A percentile compares a stretch with the other conserved stretches of the same genome.
These are phyloP conservation scores for Metopolophium dirhodum DNA, from an alignment of 1,140 invertebrate genomes.

Conservation along the genomic window DNA sequence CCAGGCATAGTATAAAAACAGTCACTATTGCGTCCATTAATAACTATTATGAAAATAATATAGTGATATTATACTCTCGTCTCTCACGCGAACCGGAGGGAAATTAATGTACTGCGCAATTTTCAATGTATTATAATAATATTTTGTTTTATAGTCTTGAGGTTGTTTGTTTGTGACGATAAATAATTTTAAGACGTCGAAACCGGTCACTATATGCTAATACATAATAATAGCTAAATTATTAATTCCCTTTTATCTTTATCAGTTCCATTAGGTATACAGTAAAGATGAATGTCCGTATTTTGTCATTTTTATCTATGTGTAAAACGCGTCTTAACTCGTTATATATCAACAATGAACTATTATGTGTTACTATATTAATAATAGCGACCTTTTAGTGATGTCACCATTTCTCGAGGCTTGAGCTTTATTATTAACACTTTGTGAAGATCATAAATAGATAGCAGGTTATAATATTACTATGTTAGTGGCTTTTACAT, in stretches of 20 bases:
- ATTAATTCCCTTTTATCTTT: neutral
- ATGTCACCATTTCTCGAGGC: neutral
- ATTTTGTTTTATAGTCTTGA: neutral
- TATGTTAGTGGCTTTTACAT: neutral
- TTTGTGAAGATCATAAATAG: neutral
- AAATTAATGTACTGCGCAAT: slow-evolving; percentile 15
- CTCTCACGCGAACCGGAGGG: neutral
- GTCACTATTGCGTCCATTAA: slow-evolving; percentile 15
- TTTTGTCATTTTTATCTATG: neutral
- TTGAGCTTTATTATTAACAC: neutral
- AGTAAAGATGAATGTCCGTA: neutral
- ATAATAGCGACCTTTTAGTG: neutral
- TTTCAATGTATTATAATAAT: neutral
- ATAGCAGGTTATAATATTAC: neutral
- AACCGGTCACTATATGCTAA: slow-evolving; percentile 13
- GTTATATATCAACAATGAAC: neutral
- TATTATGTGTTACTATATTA: neutral
- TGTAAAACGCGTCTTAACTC: neutral
- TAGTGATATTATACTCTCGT: neutral
- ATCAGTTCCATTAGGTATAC: neutral
- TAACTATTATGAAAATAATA: slow-evolving; percentile 38
- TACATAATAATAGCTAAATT: neutral
- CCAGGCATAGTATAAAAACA: neutral
- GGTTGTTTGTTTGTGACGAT: neutral
- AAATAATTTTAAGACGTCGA: neutral